These are phyloP conservation scores for Amyelois transitella DNA, from an alignment of 1,140 invertebrate genomes.

Conservation along the genomic window DNA sequence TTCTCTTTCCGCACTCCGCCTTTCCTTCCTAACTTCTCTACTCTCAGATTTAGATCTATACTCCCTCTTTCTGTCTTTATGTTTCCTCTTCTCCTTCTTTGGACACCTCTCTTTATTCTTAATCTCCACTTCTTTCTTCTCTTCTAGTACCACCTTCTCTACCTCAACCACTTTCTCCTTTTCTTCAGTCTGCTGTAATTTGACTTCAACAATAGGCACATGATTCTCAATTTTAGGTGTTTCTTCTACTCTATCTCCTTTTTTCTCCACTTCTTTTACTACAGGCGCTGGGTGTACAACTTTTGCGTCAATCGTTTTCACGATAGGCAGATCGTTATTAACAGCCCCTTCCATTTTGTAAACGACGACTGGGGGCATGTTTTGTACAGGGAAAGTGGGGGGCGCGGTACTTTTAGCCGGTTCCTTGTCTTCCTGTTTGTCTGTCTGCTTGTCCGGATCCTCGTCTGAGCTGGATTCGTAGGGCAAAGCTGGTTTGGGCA, in stretches of 20 bases:
- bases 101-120: conserved; percentile 8
- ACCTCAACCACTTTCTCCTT: conserved; percentile 16
- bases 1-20: conserved; percentile 28
- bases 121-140: conserved; percentile 10
- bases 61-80: conserved; percentile 40
- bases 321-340: conserved; percentile 26
- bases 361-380: conserved; percentile 44
- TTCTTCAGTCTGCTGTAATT: conserved; percentile 9
- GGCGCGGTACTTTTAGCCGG: conserved; percentile 14
- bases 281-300: conserved; percentile 14
- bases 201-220: conserved; percentile 1
- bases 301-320: conserved; percentile 26
- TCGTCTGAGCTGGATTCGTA: conserved; percentile 85
- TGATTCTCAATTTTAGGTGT: conserved; percentile 15
- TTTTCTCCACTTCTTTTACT: too few relatives aligned
- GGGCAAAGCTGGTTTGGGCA: conserved; percentile 81
- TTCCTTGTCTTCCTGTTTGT: conserved; percentile 27
- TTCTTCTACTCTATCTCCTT: conserved; percentile 25
- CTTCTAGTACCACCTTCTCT: conserved; percentile 20
- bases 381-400: conserved; percentile 21
- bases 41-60: conserved; percentile 43
- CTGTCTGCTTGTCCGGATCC: conserved; percentile 59
- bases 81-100: conserved; percentile 39
- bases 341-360: conserved; percentile 50
- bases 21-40: conserved; percentile 35